phyloP scores from a whole-genome alignment of 2,113 vertebrate species.

The Gambusia holbrooki region DNA sequence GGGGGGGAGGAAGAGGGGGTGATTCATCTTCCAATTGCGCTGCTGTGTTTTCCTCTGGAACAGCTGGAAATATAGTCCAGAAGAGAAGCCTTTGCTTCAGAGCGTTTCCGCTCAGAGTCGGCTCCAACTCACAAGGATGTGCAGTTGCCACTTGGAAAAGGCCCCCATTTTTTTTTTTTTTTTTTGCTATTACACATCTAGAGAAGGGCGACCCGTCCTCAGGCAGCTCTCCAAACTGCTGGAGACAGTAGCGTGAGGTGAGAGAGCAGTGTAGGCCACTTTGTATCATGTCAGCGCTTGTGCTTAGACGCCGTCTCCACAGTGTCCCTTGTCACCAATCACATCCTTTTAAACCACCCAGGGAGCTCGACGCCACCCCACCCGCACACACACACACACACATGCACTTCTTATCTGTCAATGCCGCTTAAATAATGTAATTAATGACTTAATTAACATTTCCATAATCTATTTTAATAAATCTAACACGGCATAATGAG shows the following conservation, averaged over 20 bases:
- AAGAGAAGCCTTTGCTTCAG: conserved; percentile 85
- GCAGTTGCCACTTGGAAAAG: conserved; percentile 21
- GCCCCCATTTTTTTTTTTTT: neutral
- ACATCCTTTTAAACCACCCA: conserved; percentile 77
- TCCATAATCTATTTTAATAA: conserved; percentile 88
- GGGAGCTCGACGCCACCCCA: conserved; percentile 64
- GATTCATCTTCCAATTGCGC: conserved; percentile 83
- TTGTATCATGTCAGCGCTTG: conserved; percentile 77
- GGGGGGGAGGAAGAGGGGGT: conserved; percentile 53
- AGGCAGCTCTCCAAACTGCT: conserved; percentile 60
- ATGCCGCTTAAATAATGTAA: conserved; percentile 88
- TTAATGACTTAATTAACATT: conserved; percentile 90
- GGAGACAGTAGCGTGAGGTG: conserved; percentile 73
- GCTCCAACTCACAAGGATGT: conserved; percentile 1
- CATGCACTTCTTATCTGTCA: conserved; percentile 81
- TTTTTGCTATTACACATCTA: conserved; percentile 38
- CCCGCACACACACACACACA: conserved; percentile 41
- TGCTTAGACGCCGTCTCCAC: conserved; percentile 69
- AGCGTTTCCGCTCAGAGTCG: conserved; percentile 9
- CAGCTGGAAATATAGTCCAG: conserved; percentile 87
- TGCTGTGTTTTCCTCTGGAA: conserved; percentile 82
- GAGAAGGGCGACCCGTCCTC: conserved; percentile 56
- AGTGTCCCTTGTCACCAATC: conserved; percentile 77
- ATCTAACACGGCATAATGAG: conserved; percentile 85
- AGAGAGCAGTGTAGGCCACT: conserved; percentile 71